These are phyloP conservation scores for Tretioscincus oriximinensis DNA, from an alignment of 2,113 vertebrate genomes.

Conservation along the genomic window DNA sequence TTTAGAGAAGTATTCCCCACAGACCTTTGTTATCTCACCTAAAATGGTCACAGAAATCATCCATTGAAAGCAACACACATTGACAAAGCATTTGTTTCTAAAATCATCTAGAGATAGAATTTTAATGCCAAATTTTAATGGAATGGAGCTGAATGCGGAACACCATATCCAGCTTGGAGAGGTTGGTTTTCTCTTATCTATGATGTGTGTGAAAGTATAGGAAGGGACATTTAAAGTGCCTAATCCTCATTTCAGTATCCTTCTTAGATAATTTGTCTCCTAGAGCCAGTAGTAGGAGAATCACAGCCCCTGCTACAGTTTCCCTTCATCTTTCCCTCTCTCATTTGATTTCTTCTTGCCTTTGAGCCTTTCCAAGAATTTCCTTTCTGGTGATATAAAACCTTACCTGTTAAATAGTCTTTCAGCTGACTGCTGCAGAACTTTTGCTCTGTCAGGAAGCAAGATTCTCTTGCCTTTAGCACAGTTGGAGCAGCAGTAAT, in stretches of 20 bases:
- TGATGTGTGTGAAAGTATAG: not conserved
- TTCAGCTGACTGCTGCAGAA: not conserved
- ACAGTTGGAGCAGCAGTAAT: not conserved
- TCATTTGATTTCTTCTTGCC: not conserved
- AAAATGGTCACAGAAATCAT: not conserved
- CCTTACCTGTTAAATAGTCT: slow-evolving; percentile 10
- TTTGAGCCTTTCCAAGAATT: not conserved
- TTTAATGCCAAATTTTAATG: not conserved
- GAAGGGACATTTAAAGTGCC: not conserved
- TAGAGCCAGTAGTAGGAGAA: not conserved
- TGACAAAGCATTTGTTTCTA: not conserved
- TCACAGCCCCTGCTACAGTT: not conserved
- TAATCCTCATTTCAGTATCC: not conserved
- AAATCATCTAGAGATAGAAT: not conserved
- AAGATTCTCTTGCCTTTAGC: not conserved
- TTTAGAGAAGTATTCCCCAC: not conserved
- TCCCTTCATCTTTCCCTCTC: not conserved
- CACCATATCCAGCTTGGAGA: not conserved
- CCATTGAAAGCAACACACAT: not conserved
- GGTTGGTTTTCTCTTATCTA: not conserved
- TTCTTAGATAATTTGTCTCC: not conserved
- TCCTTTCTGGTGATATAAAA: not conserved
- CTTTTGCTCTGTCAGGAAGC: not conserved
- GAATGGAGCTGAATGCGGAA: not conserved
- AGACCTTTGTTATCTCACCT: not conserved